Percentiles rank a stretch among this genome's conserved stretches.
phyloP scores from a whole-genome alignment of 2,113 vertebrate genomes.

The Tychaedon coryphoeus region DNA sequence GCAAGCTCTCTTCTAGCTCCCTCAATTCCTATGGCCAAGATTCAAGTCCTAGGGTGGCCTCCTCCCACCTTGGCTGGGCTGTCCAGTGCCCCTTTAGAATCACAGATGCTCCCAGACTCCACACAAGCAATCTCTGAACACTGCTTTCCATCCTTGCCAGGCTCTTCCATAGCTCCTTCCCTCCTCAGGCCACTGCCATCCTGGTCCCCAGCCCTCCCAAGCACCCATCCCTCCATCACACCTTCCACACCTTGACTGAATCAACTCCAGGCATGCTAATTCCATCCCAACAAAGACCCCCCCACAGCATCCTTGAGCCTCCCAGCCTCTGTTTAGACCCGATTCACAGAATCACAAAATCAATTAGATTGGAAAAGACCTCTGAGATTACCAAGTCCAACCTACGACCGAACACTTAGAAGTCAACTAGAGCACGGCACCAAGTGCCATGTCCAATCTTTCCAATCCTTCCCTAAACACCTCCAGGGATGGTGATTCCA shows the following conservation, averaged over 20 bases:
- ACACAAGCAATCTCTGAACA: neutral
- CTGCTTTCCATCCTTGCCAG: neutral
- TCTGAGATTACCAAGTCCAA: neutral
- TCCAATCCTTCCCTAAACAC: neutral
- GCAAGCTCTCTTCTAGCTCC: neutral
- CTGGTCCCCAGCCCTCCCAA: neutral
- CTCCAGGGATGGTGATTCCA: neutral
- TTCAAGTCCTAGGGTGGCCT: neutral
- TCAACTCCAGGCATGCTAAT: neutral
- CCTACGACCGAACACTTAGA: neutral
- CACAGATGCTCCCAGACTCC: neutral
- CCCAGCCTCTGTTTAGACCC: neutral
- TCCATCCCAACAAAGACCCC: neutral
- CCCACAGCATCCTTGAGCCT: rapidly evolving
- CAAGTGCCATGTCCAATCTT: neutral
- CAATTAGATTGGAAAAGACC: neutral
- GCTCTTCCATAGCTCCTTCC: neutral
- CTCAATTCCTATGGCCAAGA: neutral
- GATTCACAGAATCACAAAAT: neutral
- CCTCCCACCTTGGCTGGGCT: neutral
- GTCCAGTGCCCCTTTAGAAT: neutral
- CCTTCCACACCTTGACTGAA: neutral
- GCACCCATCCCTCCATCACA: neutral
- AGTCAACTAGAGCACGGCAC: neutral
- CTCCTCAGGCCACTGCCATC: neutral